phyloP scores from a whole-genome alignment of 2,113 vertebrate genomes.

The Oostethus manadensis region DNA sequence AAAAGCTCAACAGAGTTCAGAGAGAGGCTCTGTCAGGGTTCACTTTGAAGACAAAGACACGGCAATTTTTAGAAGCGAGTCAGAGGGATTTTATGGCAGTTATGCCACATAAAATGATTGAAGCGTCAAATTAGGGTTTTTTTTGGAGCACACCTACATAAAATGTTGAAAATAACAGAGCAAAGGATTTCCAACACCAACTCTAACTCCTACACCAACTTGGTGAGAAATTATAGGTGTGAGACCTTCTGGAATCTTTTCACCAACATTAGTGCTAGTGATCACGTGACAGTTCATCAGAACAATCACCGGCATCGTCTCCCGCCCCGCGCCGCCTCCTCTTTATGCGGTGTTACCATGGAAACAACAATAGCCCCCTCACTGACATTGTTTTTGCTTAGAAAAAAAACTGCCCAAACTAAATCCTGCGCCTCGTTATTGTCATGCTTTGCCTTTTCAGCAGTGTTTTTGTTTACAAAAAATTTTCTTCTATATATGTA shows the following conservation, averaged over 20 bases:
- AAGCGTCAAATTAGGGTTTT: background rate
- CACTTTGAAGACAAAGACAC: no score
- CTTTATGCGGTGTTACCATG: constrained; percentile 50
- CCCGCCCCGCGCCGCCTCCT: constrained; percentile 31
- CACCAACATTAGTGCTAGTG: constrained; percentile 2
- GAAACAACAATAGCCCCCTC: constrained; percentile 56
- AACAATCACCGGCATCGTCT: constrained; percentile 29
- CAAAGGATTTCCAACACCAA: background rate
- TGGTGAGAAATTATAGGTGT: background rate
- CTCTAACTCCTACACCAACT: background rate
- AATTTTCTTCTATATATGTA: no score
- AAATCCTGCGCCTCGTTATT: constrained; percentile 12
- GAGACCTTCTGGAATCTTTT: constrained; percentile 3
- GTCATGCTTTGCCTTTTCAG: constrained; percentile 10
- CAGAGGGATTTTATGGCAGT: background rate
- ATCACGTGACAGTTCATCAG: constrained; percentile 6
- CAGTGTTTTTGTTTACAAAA: constrained; percentile 16
- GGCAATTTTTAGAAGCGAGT: no score
- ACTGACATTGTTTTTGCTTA: constrained; percentile 40
- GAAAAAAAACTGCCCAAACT: constrained; percentile 32
- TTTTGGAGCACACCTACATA: background rate
- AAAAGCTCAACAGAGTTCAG: background rate
- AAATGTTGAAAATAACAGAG: background rate
- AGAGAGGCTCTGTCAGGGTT: no score
- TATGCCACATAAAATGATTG: background rate